These are phyloP conservation scores for Epizoanthus illoricatus DNA, from an alignment of 92 coral and sea anemone species.

Conservation along the genomic window DNA sequence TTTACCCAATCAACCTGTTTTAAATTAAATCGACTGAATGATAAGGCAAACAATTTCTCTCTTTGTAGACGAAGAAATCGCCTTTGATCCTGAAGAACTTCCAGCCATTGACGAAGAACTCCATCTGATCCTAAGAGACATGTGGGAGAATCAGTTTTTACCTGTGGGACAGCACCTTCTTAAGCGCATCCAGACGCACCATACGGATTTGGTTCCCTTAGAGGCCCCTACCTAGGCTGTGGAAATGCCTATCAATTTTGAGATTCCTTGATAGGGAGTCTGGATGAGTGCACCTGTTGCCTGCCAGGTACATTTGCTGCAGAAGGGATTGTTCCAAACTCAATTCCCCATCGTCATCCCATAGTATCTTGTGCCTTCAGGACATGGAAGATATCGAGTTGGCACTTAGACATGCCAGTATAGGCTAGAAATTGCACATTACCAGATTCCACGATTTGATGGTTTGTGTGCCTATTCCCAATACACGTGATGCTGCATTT, in stretches of 20 bases:
- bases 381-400: too few relatives aligned
- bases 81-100: conserved; percentile 65
- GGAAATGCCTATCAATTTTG: background rate
- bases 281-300: background rate
- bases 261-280: background rate
- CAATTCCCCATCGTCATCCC: background rate
- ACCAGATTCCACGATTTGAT: too few relatives aligned
- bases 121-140: conserved; percentile 69
- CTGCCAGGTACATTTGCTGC: background rate
- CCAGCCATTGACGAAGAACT: conserved; percentile 64
- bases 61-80: conserved; percentile 82
- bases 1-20: background rate
- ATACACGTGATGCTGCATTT: too few relatives aligned
- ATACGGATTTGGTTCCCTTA: conserved; percentile 90
- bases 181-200: conserved; percentile 79
- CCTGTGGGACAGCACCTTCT: conserved; percentile 91
- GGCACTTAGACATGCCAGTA: too few relatives aligned
- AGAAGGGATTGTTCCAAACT: background rate
- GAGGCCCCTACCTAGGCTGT: conserved; percentile 75
- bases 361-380: background rate
- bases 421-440: too few relatives aligned
- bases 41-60: conserved; percentile 3
- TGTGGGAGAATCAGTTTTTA: conserved; percentile 87
- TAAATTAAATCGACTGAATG: background rate
- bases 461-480: too few relatives aligned